These are phyloP conservation scores for Omphaloscelis lunosa DNA, from an alignment of 2,888 invertebrate genomes.

Conservation along the genomic window DNA sequence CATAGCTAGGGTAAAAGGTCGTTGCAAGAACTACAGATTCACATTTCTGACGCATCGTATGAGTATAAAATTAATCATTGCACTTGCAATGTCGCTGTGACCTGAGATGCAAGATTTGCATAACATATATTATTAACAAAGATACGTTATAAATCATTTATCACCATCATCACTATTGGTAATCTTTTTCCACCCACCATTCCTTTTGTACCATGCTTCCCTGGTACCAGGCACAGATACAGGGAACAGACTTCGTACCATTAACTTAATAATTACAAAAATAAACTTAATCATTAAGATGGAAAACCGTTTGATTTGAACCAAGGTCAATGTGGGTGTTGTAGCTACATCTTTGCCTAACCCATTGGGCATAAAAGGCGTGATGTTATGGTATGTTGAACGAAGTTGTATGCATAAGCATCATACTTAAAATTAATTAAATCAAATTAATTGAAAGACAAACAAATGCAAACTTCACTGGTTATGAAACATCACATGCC, in stretches of 20 bases:
- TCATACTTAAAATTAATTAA: background rate
- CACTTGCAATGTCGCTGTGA: constrained; percentile 24
- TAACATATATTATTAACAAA: too few relatives aligned
- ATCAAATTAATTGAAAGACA: background rate
- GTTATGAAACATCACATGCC: background rate
- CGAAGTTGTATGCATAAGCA: background rate
- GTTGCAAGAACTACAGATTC: constrained; percentile 40
- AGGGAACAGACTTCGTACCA: background rate
- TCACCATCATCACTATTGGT: background rate
- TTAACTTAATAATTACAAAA: background rate
- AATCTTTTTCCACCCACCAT: background rate
- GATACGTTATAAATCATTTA: background rate
- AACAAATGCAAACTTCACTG: background rate
- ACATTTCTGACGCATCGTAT: constrained; percentile 40
- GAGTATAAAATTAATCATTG: constrained; percentile 9
- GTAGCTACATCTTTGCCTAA: background rate
- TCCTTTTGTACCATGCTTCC: background rate
- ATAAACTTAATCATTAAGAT: background rate
- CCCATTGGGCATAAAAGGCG: background rate
- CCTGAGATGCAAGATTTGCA: background rate
- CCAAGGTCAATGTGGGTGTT: background rate
- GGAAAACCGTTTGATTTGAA: background rate
- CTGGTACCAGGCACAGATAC: too few relatives aligned
- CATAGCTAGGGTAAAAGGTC: constrained; percentile 53
- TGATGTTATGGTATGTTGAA: background rate